Conservation (phyloP, 2,888 invertebrate genomes). For the Andrena dorsata region DNA sequence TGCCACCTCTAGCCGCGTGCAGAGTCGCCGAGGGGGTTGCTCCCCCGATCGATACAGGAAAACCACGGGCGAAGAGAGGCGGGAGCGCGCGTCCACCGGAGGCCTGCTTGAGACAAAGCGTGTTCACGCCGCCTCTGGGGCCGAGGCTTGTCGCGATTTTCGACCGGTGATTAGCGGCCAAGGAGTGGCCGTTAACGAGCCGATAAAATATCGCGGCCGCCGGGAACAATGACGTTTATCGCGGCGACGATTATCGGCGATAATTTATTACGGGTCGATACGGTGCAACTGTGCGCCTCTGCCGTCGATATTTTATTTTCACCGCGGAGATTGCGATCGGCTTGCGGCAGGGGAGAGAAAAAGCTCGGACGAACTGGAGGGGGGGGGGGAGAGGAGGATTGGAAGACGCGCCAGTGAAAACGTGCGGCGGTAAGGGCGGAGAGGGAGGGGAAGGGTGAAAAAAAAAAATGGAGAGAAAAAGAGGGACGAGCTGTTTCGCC, state of each 20-base stretch:
- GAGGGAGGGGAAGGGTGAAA: not conserved
- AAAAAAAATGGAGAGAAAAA: not conserved
- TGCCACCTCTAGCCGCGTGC: not conserved
- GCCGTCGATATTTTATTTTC: slow-evolving; percentile 53
- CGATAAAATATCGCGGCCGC: slow-evolving; percentile 44
- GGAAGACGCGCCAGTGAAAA: not conserved
- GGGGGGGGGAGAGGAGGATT: too few relatives aligned
- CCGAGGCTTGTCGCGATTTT: slow-evolving; percentile 31
- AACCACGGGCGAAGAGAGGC: not conserved
- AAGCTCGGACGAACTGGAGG: not conserved
- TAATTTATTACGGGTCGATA: slow-evolving; percentile 60
- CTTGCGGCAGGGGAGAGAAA: not conserved
- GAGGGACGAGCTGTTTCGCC: not conserved
- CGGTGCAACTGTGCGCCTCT: slow-evolving; percentile 25
- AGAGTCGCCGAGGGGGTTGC: slow-evolving; percentile 6
- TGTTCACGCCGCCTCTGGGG: not conserved
- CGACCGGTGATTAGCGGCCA: slow-evolving; percentile 26
- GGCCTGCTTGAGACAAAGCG: slow-evolving; percentile 5
- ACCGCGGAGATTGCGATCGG: slow-evolving; percentile 41
- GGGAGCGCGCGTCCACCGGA: not conserved
- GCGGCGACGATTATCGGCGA: slow-evolving; percentile 50
- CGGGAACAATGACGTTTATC: slow-evolving; percentile 57
- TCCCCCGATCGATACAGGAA: slow-evolving; percentile 29
- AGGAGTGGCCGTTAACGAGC: slow-evolving; percentile 50
- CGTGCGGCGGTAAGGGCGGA: not conserved